Percentiles rank a stretch among this genome's conserved stretches.
Evolutionary conservation across 2,113 vertebrate genomes (phyloP).

Genomic region (Eptesicus fuscus): DNA sequence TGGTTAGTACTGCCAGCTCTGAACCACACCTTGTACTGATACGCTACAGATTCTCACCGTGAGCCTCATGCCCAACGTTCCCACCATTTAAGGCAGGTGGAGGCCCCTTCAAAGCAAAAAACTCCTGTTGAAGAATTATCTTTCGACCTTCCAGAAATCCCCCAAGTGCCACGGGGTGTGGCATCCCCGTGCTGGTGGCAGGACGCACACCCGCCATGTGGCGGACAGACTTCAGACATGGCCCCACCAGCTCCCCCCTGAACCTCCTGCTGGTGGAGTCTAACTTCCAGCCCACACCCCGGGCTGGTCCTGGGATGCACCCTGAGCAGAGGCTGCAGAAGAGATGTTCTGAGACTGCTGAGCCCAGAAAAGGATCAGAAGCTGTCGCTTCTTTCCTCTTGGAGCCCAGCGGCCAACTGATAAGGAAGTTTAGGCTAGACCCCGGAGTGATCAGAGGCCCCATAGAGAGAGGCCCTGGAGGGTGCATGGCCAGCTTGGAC

Average conservation of each 20-base stretch:
- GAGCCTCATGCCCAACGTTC: accelerated
- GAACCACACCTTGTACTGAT: neutral
- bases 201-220: neutral
- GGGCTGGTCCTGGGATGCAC: accelerated
- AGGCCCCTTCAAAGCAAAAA: neutral
- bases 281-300: accelerated
- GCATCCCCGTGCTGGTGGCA: neutral
- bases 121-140: neutral
- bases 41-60: accelerated
- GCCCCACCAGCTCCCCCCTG: neutral
- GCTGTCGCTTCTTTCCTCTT: neutral
- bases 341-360: neutral
- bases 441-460: neutral
- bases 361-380: neutral
- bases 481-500: neutral
- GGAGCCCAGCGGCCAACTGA: neutral
- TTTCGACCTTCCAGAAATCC: too few species aligned
- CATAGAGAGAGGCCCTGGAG: neutral
- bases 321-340: neutral
- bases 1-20: neutral
- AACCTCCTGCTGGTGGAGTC: neutral
- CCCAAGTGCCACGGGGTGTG: accelerated
- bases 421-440: neutral
- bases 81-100: accelerated
- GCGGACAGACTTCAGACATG: accelerated